Evolutionary conservation across 2,113 vertebrate genomes (phyloP), one percentile per base, ranked within the genome.

Genomic region (Notothenia coriiceps): DNA sequence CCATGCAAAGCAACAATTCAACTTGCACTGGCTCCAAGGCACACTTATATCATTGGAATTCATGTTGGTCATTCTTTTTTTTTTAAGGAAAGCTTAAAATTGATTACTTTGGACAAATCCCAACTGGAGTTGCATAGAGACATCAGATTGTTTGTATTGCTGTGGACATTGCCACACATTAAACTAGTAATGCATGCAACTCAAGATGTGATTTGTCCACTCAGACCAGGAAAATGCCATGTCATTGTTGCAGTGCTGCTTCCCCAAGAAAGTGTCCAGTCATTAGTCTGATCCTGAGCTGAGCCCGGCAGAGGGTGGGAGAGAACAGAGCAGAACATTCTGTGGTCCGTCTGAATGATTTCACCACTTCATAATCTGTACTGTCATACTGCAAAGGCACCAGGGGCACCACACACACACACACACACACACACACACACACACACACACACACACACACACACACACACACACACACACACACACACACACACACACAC

Each of bases 301-400:
- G 18, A 61, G 25, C 22, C 29, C 17, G 9, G 43, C 43, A 76
- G 9, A 60, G 60, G 1, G 29, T 5, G 46, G 20, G 22, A 47
- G 47, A 52, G 69, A 60, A 80, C 35, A 40, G 29, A 29, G 29
- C 29, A 29, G 29, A 29, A 29, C 29, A 29, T 29, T 29, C 29
- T 29, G 29, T 40, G 7, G 35, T 7, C 35, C 35, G 67, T 70
- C 51, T 59, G n/a, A 35, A 77, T 18, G 25, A 40, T 76, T 47
- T 29, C 12, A 44, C 25, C 10, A 17, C 46, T n/a, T 15, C 13
- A 74, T 47, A 15, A 47, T 1, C 29, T 40, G 22, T n/a, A 43
- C 8, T 14, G 17, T 40, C 83, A 84, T 84, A 80, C 74, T 25
- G 57, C 43, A 86, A 70, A 61, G 15, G 43, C 47, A 86, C 18